Evolutionary conservation across 2,888 invertebrate species (phyloP).

Genomic region (Apamea anceps): DNA sequence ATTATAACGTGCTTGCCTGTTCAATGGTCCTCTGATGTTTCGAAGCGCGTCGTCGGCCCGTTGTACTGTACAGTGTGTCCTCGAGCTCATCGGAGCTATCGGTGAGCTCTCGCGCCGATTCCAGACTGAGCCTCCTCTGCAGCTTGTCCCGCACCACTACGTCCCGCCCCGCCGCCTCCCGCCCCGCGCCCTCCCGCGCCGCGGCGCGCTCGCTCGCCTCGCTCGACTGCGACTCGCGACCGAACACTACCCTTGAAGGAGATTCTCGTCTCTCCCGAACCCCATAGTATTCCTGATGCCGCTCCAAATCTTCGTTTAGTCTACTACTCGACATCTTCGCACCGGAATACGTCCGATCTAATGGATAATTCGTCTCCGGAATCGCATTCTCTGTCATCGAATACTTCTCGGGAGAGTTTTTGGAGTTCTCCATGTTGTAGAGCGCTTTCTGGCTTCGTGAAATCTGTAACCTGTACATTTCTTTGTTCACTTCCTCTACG

Average conservation of each 20-base stretch:
- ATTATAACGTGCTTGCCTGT: slow-evolving; percentile 85
- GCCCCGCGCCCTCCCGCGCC: slow-evolving; percentile 56
- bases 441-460: slow-evolving; percentile 88
- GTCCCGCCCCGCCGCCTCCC: slow-evolving; percentile 73
- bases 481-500: slow-evolving; percentile 89
- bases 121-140: slow-evolving; percentile 92
- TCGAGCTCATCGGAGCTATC: slow-evolving; percentile 93
- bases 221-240: slow-evolving; percentile 83
- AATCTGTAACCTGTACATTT: slow-evolving; percentile 89
- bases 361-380: slow-evolving; percentile 86
- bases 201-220: slow-evolving; percentile 84
- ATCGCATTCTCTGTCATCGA: slow-evolving; percentile 81
- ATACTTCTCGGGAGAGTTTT: slow-evolving; percentile 84
- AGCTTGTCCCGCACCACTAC: slow-evolving; percentile 83
- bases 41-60: slow-evolving; percentile 89
- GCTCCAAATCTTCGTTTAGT: slow-evolving; percentile 86
- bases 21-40: slow-evolving; percentile 91
- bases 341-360: slow-evolving; percentile 86
- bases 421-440: slow-evolving; percentile 86
- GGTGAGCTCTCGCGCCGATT: slow-evolving; percentile 93
- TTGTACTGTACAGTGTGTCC: slow-evolving; percentile 88
- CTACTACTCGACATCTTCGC: slow-evolving; percentile 87
- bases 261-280: slow-evolving; percentile 82
- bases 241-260: slow-evolving; percentile 79
- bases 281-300: slow-evolving; percentile 84